A percentile compares a stretch with the other conserved stretches of the same genome.
These are phyloP conservation scores for Macrocentrus cingulum DNA, from an alignment of 1,140 invertebrate genomes.

Conservation along the genomic window DNA sequence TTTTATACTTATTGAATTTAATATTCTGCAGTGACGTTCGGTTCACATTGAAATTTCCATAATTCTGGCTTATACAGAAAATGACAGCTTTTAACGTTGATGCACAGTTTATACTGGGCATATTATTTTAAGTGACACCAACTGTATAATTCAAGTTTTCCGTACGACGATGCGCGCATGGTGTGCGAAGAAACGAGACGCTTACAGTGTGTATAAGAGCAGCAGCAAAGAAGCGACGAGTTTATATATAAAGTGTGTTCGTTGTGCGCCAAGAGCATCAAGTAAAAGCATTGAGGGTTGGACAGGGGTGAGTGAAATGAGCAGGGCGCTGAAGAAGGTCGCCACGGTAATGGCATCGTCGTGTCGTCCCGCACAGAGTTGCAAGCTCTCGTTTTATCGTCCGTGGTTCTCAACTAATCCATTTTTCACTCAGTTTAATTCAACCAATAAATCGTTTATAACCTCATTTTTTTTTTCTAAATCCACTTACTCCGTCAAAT, in stretches of 20 bases:
- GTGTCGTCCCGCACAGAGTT: conserved; percentile 39
- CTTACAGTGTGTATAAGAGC: not conserved
- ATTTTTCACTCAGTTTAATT: too few relatives aligned
- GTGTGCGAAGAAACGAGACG: not conserved
- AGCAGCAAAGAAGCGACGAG: not conserved
- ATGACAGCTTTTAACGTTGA: conserved; percentile 59
- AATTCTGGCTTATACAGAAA: conserved; percentile 59
- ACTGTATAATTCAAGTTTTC: conserved; percentile 54
- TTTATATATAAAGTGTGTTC: not conserved
- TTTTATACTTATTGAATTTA: not conserved
- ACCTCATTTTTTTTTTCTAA: too few relatives aligned
- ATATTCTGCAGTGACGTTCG: not conserved
- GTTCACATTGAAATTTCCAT: conserved; percentile 47
- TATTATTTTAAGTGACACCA: conserved; percentile 57
- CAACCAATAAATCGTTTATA: too few relatives aligned
- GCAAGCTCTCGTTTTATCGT: conserved; percentile 42
- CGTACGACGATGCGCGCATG: not conserved
- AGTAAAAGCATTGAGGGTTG: conserved; percentile 13
- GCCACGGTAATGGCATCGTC: conserved; percentile 46
- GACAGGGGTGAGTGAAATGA: conserved; percentile 36
- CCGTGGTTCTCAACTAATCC: conserved; percentile 48
- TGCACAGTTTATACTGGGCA: conserved; percentile 56
- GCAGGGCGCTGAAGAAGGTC: conserved; percentile 16
- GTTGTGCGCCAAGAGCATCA: not conserved
- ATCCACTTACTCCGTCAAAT: too few relatives aligned